Evolutionary conservation across 2,797 vertebrate species (phyloP).

Genomic region (Macropus fuliginosus): DNA sequence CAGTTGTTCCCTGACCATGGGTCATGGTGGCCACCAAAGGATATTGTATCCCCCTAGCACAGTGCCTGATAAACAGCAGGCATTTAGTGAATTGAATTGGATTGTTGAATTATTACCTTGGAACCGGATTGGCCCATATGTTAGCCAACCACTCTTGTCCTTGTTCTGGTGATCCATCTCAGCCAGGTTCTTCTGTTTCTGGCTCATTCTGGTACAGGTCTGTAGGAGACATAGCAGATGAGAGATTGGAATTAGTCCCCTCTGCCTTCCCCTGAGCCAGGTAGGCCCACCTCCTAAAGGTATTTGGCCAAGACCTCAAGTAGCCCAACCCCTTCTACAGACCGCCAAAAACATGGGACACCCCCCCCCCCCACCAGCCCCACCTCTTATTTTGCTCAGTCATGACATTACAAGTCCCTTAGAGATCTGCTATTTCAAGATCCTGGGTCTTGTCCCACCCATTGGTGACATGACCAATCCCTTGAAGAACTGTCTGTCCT

Average conservation of each 20-base stretch:
- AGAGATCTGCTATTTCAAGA: background rate
- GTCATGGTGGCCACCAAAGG: background rate
- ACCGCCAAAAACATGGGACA: background rate
- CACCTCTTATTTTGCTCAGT: background rate
- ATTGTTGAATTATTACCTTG: background rate
- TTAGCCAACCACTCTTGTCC: background rate
- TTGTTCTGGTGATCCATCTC: background rate
- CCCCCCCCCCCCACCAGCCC: background rate
- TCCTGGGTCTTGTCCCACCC: background rate
- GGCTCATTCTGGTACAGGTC: slow-evolving; percentile 34
- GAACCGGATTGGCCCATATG: slow-evolving; percentile 36
- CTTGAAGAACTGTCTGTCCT: background rate
- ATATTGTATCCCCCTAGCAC: background rate
- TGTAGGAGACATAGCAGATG: background rate
- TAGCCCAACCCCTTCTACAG: background rate
- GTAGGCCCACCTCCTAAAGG: background rate
- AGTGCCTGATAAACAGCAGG: background rate
- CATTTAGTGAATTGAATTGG: background rate
- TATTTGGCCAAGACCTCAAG: background rate
- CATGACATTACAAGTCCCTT: background rate
- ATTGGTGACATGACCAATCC: background rate
- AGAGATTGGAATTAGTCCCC: background rate
- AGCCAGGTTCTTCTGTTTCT: background rate
- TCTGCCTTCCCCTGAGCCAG: background rate
- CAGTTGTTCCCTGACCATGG: background rate